A percentile compares a stretch with the other conserved stretches of the same genome.
These are phyloP conservation scores for Melanotaenia maccullochi DNA, from an alignment of 2,797 vertebrate species.

Conservation along the genomic window DNA sequence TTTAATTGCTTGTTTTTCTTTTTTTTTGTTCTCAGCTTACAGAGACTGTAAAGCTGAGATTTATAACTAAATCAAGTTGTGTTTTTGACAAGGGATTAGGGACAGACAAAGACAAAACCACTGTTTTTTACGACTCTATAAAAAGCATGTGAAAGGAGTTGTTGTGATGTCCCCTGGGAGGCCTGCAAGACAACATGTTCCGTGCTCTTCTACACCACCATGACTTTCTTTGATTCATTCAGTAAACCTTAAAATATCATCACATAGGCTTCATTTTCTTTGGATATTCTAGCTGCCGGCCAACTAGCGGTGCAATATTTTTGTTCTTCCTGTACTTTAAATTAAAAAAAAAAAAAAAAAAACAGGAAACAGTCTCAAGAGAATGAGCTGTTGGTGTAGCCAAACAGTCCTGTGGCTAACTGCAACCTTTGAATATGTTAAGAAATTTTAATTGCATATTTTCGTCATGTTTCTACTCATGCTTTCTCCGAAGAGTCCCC, in stretches of 20 bases:
- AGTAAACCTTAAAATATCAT: conserved; percentile 4
- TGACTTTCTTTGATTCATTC: conserved; percentile 30
- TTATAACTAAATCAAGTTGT: conserved; percentile 68
- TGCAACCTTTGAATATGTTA: not conserved
- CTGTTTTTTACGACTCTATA: conserved; percentile 61
- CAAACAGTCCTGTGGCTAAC: not conserved
- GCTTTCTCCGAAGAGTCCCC: not conserved
- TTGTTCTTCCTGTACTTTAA: not conserved
- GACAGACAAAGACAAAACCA: conserved; percentile 39
- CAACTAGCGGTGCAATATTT: not conserved
- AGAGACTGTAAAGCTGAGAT: conserved; percentile 52
- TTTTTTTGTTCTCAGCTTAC: conserved; percentile 18
- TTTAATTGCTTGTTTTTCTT: conserved; percentile 56
- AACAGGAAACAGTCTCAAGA: not conserved
- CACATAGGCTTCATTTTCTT: conserved; percentile 8
- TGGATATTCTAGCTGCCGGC: not conserved
- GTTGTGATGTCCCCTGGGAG: conserved; percentile 38
- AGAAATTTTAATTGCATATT: not conserved
- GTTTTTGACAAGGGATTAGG: conserved; percentile 69
- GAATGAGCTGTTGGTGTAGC: not conserved
- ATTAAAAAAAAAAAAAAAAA: not conserved
- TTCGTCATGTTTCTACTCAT: not conserved
- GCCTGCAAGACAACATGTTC: not conserved
- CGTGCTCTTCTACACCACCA: not conserved
- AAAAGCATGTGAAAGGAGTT: conserved; percentile 40